Evolutionary conservation across 2,113 vertebrate species (phyloP).

Genomic region (Raja brachyura): DNA sequence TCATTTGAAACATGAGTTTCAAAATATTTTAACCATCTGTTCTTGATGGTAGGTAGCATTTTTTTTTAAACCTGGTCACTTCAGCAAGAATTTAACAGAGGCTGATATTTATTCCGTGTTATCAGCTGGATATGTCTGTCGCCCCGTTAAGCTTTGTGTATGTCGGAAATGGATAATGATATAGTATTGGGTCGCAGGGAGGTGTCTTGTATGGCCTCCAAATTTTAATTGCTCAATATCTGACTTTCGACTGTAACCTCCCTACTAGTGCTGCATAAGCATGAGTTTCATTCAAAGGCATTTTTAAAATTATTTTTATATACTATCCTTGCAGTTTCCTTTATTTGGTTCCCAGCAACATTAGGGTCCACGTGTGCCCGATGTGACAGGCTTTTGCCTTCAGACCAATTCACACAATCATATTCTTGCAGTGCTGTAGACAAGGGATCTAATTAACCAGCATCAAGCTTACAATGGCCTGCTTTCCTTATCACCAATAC

Average conservation of each 20-base stretch:
- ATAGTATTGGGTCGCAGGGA: neutral
- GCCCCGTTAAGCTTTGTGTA: neutral
- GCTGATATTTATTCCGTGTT: neutral
- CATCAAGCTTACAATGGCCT: no score
- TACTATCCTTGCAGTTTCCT: neutral
- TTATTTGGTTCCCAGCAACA: neutral
- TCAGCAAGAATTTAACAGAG: neutral
- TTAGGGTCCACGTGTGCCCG: neutral
- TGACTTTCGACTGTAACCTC: neutral
- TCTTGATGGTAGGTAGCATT: neutral
- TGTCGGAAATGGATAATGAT: conserved; percentile 3
- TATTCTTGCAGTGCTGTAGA: neutral
- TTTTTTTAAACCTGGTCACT: neutral
- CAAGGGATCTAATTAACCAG: conserved; percentile 33
- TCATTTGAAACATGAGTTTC: neutral
- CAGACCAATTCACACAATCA: neutral
- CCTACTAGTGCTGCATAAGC: conserved; percentile 12
- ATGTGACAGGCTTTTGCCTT: neutral
- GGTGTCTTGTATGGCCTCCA: neutral
- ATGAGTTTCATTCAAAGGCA: conserved; percentile 1
- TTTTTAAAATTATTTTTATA: neutral
- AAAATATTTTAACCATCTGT: neutral
- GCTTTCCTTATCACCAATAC: no score
- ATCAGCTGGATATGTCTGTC: conserved; percentile 5
- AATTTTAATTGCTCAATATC: conserved; percentile 19